Base-by-base conservation (phyloP, 2,888 invertebrate genomes). In the Drosophila picticornis region DNA sequence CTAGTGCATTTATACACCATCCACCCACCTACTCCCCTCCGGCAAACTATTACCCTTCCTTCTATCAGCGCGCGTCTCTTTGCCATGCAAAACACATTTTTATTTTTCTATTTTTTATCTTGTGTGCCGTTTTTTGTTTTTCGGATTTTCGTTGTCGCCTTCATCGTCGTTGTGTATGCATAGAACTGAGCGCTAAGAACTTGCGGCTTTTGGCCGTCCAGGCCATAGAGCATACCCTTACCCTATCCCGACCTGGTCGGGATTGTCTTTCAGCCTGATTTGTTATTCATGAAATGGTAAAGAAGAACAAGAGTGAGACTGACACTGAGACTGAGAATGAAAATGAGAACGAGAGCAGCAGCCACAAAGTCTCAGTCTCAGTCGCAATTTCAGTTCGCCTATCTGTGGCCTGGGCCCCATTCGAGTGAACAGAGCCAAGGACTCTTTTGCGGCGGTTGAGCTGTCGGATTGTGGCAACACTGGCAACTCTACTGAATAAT, bases 211-310 rank as follows among this genome's bases (percentile, higher is more conserved):
- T 84, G 85, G 77, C 79, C 83, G 88, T 68, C 75, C 71, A 75
- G 58, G 73, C 73, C 75, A 69, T 59, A 56, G 58, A 64, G 67
- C 50, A 29, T 25, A 57, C 56, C 64, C 53, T 31, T 10, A 16
- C 32, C 58, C 72, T 55, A 29, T 22, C 43, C 51, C 75, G 56
- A 73, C 64, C 51, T 65, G 64, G 40, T 27, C 48, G 51, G 72
- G 72, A 78, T 82, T 81, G 86, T 88, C 84, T 88, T 88, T 88
- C 77, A 83, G 84, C 87, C 84, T 86, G 86, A 86, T 86, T 86
- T 88, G 88, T 79, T 88, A 88, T 88, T 86, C 88, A 86, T 86
- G 85, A 86, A 86, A 86, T 81, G 74, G 75, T 79, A 72, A 67
- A 46, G 83, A 62, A 75, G 62, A 61, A 25, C 60, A 19, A 16